Conservation (phyloP, 1,140 invertebrate species). For the Berghia stephanieae region DNA sequence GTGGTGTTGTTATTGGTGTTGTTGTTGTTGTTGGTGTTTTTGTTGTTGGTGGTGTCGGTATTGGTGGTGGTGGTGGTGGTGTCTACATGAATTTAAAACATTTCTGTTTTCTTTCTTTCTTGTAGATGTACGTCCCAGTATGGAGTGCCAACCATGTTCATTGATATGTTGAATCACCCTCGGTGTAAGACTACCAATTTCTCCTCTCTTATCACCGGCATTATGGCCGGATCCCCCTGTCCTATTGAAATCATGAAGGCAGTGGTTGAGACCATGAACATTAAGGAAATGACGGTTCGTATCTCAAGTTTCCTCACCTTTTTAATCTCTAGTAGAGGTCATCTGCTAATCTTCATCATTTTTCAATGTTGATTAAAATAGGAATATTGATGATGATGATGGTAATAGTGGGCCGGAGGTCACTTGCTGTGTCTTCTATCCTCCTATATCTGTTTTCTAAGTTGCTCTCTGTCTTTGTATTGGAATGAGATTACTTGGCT, state of each 20-base stretch:
- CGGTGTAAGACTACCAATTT: slow-evolving; percentile 64
- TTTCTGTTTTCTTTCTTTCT: slow-evolving; percentile 8
- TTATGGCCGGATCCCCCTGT: slow-evolving; percentile 66
- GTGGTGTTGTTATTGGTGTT: too few relatives aligned
- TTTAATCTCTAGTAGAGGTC: too few relatives aligned
- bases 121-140: slow-evolving; percentile 78
- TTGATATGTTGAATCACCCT: slow-evolving; percentile 77
- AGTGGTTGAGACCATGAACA: slow-evolving; percentile 57
- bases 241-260: slow-evolving; percentile 60
- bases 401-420: too few relatives aligned
- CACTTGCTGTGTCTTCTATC: too few relatives aligned
- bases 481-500: too few relatives aligned
- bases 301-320: too few relatives aligned
- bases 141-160: slow-evolving; percentile 97
- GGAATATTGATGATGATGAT: too few relatives aligned
- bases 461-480: too few relatives aligned
- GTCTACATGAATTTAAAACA: not conserved
- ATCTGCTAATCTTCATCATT: too few relatives aligned
- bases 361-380: too few relatives aligned
- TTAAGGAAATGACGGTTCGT: slow-evolving; percentile 62
- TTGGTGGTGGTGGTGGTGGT: not conserved
- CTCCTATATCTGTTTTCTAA: too few relatives aligned
- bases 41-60: not conserved
- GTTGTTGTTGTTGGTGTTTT: too few relatives aligned
- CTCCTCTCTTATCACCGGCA: slow-evolving; percentile 66